Evolutionary conservation across 2,888 invertebrate genomes (phyloP), one percentile per base, ranked within the genome.

Genomic region (Nomada hirtipes): DNA sequence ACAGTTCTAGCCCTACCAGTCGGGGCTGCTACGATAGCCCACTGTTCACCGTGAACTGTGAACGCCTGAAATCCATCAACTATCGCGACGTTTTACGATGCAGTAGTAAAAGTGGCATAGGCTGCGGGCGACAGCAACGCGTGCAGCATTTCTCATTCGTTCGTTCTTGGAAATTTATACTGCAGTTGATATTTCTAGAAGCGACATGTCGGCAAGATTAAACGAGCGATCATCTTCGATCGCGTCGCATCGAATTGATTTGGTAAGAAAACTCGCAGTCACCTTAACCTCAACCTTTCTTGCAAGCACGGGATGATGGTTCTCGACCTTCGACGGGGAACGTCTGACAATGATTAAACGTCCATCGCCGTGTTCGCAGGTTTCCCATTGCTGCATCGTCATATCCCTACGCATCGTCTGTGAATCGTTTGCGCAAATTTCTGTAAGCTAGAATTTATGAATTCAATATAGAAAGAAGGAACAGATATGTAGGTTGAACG

Each of bases 271-370:
- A 42, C 23, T 61, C 44, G 13, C 36, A n/a, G 61, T 67, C 53
- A 26, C 64, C 55, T 52, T n/a, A 67, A 67, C 64, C 55, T 42
- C 7, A 60, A 67, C 23, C 50, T 67, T 67, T 23, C 47, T 18
- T 10, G 2, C 23, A 11, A 23, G 52, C 60, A 20, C 23, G 23
- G 29, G 57, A 44, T 20, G 47, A 53, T 53, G 50, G 52, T 63
- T n/a, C 63, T 13, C 52, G 53, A 47, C 64, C 64, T 65, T 73
- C 73, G 57, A 29, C 26, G 10, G 36, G 29, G 18, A 53, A 68
- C 44, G 52, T 53, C 67, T 20, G 53, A 61, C 82, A 63, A 71
- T 77, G 79, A 75, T 81, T 67, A 65, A 65, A 26, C 65, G 55
- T 57, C 42, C 18, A 42, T n/a, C 18, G 44, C 11, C 4, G 18